Percentiles rank a stretch among this genome's conserved stretches.
Evolutionary conservation across 1,140 invertebrate genomes (phyloP).

Genomic region (Pseudomyrmex dendroicus): DNA sequence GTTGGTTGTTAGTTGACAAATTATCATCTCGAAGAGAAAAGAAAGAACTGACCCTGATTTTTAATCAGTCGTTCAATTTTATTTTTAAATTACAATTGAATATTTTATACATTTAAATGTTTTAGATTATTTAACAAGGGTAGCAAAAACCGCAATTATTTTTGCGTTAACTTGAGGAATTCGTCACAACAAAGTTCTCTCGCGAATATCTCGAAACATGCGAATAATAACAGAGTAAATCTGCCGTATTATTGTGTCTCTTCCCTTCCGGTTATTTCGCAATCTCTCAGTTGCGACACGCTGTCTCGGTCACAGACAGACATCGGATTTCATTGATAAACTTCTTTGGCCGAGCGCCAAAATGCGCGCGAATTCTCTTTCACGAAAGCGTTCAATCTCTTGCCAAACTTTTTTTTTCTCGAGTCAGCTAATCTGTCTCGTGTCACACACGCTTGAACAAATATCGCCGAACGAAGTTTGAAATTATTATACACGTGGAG

Average conservation of each 20-base stretch:
- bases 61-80: too few relatives aligned
- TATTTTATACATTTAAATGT: too few relatives aligned
- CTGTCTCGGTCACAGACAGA: constrained; percentile 33
- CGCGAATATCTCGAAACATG: constrained; percentile 1
- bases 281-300: constrained; percentile 47
- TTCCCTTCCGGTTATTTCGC: constrained; percentile 14
- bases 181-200: constrained; percentile 19
- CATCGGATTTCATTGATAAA: constrained; percentile 70
- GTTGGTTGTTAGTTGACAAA: too few relatives aligned
- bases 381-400: constrained; percentile 57
- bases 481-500: background rate
- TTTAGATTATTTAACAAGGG: too few relatives aligned
- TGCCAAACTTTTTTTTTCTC: background rate
- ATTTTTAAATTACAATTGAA: too few relatives aligned
- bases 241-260: constrained; percentile 41
- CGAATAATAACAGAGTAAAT: constrained; percentile 46
- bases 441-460: background rate
- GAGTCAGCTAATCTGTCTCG: background rate
- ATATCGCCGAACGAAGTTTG: background rate
- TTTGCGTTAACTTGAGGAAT: background rate
- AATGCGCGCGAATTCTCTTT: constrained; percentile 64
- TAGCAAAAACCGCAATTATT: too few relatives aligned
- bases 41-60: too few relatives aligned
- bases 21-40: too few relatives aligned
- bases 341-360: constrained; percentile 73